A percentile compares a stretch with the other conserved stretches of the same genome.
phyloP scores from a whole-genome alignment of 2,888 invertebrate species.

The Lissocephala sabroskyi region DNA sequence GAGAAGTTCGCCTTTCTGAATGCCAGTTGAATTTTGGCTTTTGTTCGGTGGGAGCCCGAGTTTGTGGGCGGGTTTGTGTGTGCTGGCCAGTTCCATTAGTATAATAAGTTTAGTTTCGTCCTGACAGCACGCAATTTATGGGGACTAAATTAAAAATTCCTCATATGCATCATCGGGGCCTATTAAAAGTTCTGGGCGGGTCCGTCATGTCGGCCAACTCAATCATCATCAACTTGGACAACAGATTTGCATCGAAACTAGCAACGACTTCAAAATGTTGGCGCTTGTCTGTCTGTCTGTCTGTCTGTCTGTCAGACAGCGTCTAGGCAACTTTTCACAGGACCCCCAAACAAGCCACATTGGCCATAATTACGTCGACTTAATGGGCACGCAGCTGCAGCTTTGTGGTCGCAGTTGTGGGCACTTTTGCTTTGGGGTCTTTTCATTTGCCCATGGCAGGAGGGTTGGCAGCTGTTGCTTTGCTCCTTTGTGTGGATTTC shows the following conservation, averaged over 20 bases:
- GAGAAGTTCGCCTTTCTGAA: too few species aligned
- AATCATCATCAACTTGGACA: constrained; percentile 1
- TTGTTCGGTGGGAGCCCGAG: not conserved
- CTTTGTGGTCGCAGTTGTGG: constrained; percentile 22
- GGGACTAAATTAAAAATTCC: constrained; percentile 11
- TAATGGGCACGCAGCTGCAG: constrained; percentile 33
- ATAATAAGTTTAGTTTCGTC: constrained; percentile 19
- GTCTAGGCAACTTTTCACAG: not conserved
- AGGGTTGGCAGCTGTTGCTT: not conserved
- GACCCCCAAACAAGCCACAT: not conserved
- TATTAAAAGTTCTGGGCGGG: constrained; percentile 24
- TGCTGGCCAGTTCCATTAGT: constrained; percentile 25
- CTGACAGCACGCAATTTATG: constrained; percentile 1
- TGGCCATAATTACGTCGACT: constrained; percentile 31
- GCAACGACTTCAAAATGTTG: too few species aligned
- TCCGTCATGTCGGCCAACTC: not conserved
- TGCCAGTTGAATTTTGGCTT: too few species aligned
- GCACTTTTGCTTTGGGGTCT: not conserved
- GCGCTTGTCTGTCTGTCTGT: too few species aligned
- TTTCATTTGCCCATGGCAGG: not conserved
- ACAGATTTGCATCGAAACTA: constrained; percentile 1
- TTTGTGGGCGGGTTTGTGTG: constrained; percentile 8
- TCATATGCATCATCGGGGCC: constrained; percentile 25
- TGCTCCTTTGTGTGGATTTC: not conserved
- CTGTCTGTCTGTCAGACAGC: too few species aligned